These are phyloP conservation scores for Turdus rufiventris DNA, from an alignment of 2,113 vertebrate species.

Conservation along the genomic window DNA sequence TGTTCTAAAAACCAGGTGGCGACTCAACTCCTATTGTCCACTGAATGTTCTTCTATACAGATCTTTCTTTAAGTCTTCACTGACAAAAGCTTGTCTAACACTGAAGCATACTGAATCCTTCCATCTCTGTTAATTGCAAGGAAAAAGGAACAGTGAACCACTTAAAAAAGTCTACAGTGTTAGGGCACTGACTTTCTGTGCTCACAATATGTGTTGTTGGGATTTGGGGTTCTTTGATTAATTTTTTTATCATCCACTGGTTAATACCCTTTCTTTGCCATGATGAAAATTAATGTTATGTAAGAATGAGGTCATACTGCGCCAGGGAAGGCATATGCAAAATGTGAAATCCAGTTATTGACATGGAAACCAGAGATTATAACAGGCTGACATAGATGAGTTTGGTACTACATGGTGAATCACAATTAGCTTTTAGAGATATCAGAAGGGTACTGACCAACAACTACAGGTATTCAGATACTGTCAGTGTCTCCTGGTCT, in stretches of 20 bases:
- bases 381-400: background rate
- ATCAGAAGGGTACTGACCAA: background rate
- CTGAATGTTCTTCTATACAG: background rate
- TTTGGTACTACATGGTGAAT: background rate
- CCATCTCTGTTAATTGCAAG: background rate
- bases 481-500: background rate
- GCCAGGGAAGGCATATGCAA: background rate
- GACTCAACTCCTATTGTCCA: background rate
- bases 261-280: background rate
- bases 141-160: background rate
- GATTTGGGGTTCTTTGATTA: background rate
- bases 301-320: background rate
- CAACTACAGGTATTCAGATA: background rate
- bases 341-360: background rate
- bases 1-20: background rate
- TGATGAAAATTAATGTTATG: background rate
- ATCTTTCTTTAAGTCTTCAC: background rate
- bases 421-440: background rate
- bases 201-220: background rate
- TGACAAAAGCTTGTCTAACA: background rate
- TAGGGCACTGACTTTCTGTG: background rate
- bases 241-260: background rate
- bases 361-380: background rate
- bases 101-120: background rate
- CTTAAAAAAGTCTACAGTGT: background rate